Base-by-base conservation (phyloP, 2,888 invertebrate genomes). In the Pimpla rufipes region DNA sequence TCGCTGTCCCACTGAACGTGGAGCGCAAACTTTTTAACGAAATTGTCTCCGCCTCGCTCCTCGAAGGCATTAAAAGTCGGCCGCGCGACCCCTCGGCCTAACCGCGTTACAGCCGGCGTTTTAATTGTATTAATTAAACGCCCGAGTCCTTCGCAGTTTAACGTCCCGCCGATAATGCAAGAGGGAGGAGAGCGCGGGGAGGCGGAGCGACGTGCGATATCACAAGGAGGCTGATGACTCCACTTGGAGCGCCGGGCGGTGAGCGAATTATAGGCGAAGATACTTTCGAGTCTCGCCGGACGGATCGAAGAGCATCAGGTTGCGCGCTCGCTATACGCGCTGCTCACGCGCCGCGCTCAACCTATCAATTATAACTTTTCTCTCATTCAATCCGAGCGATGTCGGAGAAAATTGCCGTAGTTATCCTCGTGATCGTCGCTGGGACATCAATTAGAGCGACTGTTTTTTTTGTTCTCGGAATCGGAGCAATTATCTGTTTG, bases 61-160 rank as follows among this genome's bases (percentile, higher is more conserved):
- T 50, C 47, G 64, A 76, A 50, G 73, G 73, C 67, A 73, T 83
- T 76, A 83, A 83, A 83, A 83, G 67, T 83, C 75, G 62, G 71
- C 59, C 35, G 57, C 55, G 70, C 64, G 75, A 79, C 75, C 71
- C 79, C 78, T 79, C 74, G 71, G 66, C 75, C 57, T 76, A 83
- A 83, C 75, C 29, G 62, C 64, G 66, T 79, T 79, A 75, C 83
- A 59, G 79, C 57, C 62, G 71, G 79, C 67, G 66, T 79, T 83
- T 79, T 80, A 80, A 83, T 83, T 83, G 79, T 73, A 80, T 83
- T 83, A 79, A 80, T 83, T 79, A 79, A 80, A 50, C 67, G 83
- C 55, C 55, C 52, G 83, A 77, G 83, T 50, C 79, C 73, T 79
- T 64, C 59, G 79, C 59, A 67, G 73, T 79, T 83, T 77, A 76